phyloP scores from a whole-genome alignment of 2,888 invertebrate species.

The Tuta absoluta region DNA sequence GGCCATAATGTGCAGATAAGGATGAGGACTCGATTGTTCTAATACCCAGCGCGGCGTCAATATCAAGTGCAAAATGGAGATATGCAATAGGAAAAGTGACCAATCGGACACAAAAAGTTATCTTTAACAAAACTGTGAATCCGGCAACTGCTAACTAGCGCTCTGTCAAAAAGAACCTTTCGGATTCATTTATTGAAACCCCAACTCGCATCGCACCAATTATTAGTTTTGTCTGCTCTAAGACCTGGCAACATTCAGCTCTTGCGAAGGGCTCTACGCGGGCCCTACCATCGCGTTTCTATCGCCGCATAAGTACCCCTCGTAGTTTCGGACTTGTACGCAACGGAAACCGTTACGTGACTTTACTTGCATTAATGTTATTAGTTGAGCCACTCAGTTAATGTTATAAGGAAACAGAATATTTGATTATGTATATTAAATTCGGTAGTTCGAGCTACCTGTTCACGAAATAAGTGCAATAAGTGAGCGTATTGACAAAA shows the following conservation, averaged over 20 bases:
- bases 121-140: too few species aligned
- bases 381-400: conserved; percentile 38
- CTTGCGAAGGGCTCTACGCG: conserved; percentile 40
- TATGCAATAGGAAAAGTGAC: too few species aligned
- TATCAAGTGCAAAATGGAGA: too few species aligned
- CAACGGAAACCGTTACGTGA: conserved; percentile 76
- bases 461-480: background rate
- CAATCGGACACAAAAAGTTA: too few species aligned
- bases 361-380: conserved; percentile 62
- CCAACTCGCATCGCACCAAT: too few species aligned
- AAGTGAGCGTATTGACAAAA: background rate
- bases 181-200: too few species aligned
- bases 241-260: background rate
- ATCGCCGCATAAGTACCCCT: conserved; percentile 73
- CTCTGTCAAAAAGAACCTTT: too few species aligned
- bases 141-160: too few species aligned
- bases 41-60: too few species aligned
- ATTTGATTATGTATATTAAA: conserved; percentile 6
- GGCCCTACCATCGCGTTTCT: conserved; percentile 62
- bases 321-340: conserved; percentile 65
- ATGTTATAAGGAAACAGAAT: conserved; percentile 19
- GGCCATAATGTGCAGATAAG: too few species aligned
- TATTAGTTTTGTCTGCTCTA: too few species aligned
- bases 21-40: too few species aligned
- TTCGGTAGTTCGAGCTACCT: background rate